phyloP scores from a whole-genome alignment of 1,140 invertebrate species.

The Manduca sexta region DNA sequence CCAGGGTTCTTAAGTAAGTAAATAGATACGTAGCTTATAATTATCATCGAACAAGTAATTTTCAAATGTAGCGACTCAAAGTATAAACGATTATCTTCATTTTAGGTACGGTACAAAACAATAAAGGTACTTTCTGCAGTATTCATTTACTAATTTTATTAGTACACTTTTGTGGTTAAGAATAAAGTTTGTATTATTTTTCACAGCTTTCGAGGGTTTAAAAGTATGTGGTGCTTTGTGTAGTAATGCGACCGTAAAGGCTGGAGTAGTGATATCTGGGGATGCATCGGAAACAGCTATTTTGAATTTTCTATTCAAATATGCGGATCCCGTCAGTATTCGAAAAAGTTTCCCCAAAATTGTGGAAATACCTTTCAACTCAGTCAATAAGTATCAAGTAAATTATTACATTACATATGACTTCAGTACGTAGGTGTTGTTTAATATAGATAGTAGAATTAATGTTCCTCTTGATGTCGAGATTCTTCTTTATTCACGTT shows the following conservation, averaged over 20 bases:
- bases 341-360: constrained; percentile 44
- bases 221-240: constrained; percentile 50
- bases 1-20: constrained; percentile 30
- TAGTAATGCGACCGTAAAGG: constrained; percentile 31
- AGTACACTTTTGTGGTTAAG: not conserved
- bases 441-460: constrained; percentile 7
- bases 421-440: constrained; percentile 71
- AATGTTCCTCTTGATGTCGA: not conserved
- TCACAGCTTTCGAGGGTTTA: constrained; percentile 34
- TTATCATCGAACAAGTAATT: too few species aligned
- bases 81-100: too few species aligned
- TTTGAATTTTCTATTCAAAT: constrained; percentile 44
- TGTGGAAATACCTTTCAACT: constrained; percentile 73
- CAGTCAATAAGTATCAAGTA: constrained; percentile 75
- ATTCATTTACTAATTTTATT: not conserved
- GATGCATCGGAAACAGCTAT: constrained; percentile 61
- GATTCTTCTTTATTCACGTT: too few species aligned
- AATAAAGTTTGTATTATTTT: constrained; percentile 1
- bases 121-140: constrained; percentile 21
- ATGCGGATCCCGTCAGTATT: constrained; percentile 30
- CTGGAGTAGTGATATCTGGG: constrained; percentile 29
- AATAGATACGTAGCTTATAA: not conserved
- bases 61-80: too few species aligned
- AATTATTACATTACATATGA: constrained; percentile 26
- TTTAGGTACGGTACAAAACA: constrained; percentile 24